A percentile compares a stretch with the other conserved stretches of the same genome.
Conservation (phyloP, 2,797 vertebrate species). For the Syndactyla subalaris region DNA sequence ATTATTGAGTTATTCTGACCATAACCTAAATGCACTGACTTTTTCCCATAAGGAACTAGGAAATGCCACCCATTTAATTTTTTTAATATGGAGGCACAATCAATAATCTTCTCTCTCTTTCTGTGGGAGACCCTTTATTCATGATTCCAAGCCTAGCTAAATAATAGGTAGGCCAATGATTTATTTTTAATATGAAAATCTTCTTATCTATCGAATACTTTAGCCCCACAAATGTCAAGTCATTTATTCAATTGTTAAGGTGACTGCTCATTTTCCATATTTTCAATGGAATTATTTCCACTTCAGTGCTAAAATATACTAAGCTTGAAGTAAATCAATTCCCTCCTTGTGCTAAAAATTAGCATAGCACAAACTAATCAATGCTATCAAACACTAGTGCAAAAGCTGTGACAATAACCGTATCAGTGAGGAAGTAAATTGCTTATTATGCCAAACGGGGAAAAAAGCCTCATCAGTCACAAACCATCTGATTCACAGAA, state of each 20-base stretch:
- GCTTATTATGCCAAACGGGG: constrained; percentile 67
- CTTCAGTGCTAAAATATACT: constrained; percentile 81
- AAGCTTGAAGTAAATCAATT: constrained; percentile 81
- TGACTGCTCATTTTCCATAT: constrained; percentile 79
- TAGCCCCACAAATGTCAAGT: constrained; percentile 81
- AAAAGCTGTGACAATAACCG: constrained; percentile 71
- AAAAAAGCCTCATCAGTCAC: constrained; percentile 62
- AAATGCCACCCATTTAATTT: constrained; percentile 46
- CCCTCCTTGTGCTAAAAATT: constrained; percentile 78
- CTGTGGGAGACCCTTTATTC: constrained; percentile 56
- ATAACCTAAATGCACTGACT: constrained; percentile 8
- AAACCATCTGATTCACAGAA: constrained; percentile 58
- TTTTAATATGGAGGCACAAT: constrained; percentile 36
- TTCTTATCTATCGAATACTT: constrained; percentile 79
- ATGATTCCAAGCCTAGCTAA: constrained; percentile 70
- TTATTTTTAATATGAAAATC: constrained; percentile 82
- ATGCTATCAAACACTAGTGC: constrained; percentile 76
- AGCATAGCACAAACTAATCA: constrained; percentile 80
- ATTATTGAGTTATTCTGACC: constrained; percentile 43
- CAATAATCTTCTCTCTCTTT: constrained; percentile 50
- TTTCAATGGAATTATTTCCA: constrained; percentile 79
- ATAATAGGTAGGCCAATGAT: constrained; percentile 76
- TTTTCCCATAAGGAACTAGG: constrained; percentile 28
- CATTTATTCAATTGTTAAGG: constrained; percentile 81
- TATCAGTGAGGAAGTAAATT: constrained; percentile 69